phyloP scores from a whole-genome alignment of 1,140 invertebrate species.

The Phymorhynchus buccinoides region DNA sequence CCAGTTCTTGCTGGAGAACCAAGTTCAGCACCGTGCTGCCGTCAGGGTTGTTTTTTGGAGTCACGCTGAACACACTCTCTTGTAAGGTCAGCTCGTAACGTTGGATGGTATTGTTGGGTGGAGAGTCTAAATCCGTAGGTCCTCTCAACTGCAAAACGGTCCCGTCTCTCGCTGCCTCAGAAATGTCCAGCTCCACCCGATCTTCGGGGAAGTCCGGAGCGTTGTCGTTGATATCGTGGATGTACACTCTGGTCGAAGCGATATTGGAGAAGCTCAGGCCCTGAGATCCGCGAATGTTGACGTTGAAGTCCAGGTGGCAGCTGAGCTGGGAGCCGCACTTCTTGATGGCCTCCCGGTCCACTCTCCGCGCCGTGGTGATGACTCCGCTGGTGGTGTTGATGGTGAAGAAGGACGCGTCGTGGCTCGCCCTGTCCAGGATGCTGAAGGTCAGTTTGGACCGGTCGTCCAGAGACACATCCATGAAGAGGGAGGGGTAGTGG shows the following conservation, averaged over 20 bases:
- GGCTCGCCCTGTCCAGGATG: conserved; percentile 47
- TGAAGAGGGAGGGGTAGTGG: conserved; percentile 37
- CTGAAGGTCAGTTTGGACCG: conserved; percentile 40
- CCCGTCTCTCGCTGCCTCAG: conserved; percentile 80
- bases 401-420: conserved; percentile 45
- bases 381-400: conserved; percentile 43
- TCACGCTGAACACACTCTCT: conserved; percentile 44
- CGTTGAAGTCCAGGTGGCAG: conserved; percentile 48
- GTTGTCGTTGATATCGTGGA: conserved; percentile 61
- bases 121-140: conserved; percentile 75
- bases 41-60: conserved; percentile 45
- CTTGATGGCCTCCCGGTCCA: conserved; percentile 54
- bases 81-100: conserved; percentile 45
- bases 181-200: conserved; percentile 46
- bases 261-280: conserved; percentile 48
- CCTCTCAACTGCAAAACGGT: conserved; percentile 87
- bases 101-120: conserved; percentile 49
- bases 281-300: conserved; percentile 41
- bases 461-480: conserved; percentile 38
- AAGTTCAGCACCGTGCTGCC: conserved; percentile 55
- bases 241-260: conserved; percentile 48
- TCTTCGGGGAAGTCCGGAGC: conserved; percentile 47
- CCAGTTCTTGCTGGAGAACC: conserved; percentile 73
- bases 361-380: conserved; percentile 40
- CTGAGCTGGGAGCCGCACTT: conserved; percentile 45